phyloP scores from a whole-genome alignment of 1,140 invertebrate species.

The Drosophila pachea region DNA sequence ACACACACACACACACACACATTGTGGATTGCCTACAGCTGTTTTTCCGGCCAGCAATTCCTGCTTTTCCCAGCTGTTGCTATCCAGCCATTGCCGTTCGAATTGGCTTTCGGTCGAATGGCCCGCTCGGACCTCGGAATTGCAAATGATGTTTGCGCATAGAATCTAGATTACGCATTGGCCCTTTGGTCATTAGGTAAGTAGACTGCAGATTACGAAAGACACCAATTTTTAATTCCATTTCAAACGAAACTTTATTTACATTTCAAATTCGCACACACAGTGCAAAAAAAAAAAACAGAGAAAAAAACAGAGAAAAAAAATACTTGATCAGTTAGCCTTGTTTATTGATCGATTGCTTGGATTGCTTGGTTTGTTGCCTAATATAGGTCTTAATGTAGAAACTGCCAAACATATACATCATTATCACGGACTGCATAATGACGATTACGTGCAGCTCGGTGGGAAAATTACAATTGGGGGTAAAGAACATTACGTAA shows the following conservation, averaged over 20 bases:
- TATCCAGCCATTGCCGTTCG: neutral
- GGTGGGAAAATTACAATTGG: constrained; percentile 86
- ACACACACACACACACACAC: constrained; percentile 3
- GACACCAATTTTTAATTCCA: neutral
- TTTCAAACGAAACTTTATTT: constrained; percentile 26
- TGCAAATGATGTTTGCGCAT: constrained; percentile 5
- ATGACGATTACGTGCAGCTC: constrained; percentile 81
- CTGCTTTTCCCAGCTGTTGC: constrained; percentile 84
- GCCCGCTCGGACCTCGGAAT: neutral
- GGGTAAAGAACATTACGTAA: constrained; percentile 83
- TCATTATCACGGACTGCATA: constrained; percentile 85
- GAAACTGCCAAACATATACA: constrained; percentile 90
- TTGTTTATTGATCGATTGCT: neutral
- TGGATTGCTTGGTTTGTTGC: neutral
- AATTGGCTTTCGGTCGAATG: too few relatives aligned
- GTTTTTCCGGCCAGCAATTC: constrained; percentile 57
- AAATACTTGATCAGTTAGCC: neutral
- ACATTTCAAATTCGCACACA: constrained; percentile 1
- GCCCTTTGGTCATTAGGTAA: constrained; percentile 15
- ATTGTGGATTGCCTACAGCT: constrained; percentile 54
- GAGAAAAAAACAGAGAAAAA: too few relatives aligned
- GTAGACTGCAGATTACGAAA: neutral
- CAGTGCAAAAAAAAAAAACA: neutral
- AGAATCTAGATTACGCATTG: constrained; percentile 2
- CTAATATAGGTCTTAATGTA: constrained; percentile 79